Base-by-base conservation (phyloP, 2,113 vertebrate genomes). In the Coptodon rendalli region DNA sequence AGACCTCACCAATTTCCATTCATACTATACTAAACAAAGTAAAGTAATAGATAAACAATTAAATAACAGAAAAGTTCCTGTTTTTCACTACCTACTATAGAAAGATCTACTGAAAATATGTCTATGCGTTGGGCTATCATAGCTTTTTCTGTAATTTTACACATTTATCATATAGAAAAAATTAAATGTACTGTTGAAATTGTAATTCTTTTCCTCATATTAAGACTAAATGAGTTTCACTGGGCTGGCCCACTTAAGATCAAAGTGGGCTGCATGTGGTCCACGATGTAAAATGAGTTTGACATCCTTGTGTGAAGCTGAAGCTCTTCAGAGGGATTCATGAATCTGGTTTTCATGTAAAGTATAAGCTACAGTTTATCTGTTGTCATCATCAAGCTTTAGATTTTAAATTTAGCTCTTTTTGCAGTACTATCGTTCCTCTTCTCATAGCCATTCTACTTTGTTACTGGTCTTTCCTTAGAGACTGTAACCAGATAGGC, bases 391-490 rank as follows among this genome's bases (percentile, higher is more conserved):
- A 38, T 66, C 61, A 66, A 66, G 2, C 6, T 5, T 12, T 76
- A 27, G 31, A 63, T 82, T 54, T 90, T 81, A 88, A 88, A 90
- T 87, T 50, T 73, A 82, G 11, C 57, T 63, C 66, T 86, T 78
- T 86, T 71, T 80, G 24, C 86, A 29, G 9, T 43, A 19, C 45
- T 22, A 84, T 54, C 84, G 59, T 73, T 80, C 76, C 27, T 82
- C 9, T 50, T 86, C 63, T 76, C 88, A 87, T 86, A 76, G 88
- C 12, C 8, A 8, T n/a, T 53, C 68, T 80, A 61, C 87, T 90
- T 85, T 92, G 14, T 56, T 56, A 59, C 50, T 34, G 53, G 63
- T 79, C 36, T 89, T 73, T 88, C 45, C 31, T 87, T 31, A 73
- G 34, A 78, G 38, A 78, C 36, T 79, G 6, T 66, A 66, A 66